Evolutionary conservation across 2,888 invertebrate species (phyloP), one percentile per base, ranked within the genome.

Genomic region (Sialis fuliginosa): DNA sequence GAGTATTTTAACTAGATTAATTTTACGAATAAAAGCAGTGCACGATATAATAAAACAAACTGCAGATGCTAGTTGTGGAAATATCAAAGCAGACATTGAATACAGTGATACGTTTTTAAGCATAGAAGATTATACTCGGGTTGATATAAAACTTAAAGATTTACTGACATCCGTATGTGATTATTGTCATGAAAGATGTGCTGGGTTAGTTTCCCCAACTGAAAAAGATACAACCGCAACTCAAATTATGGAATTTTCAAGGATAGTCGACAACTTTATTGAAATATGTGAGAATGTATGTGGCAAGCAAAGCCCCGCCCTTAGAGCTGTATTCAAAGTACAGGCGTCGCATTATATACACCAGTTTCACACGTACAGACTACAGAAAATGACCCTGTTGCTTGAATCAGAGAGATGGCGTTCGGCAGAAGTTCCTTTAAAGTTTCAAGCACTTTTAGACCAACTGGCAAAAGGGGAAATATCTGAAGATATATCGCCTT

Each of bases 341-440:
- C 83, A 92, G 75, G 89, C 91, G 0, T 85, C 83, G 60, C 84
- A 86, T 59, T 95, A 91, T 66, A 85, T 93, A 45, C 84, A 86
- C 59, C 79, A 83, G 57, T 90, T 97, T 63, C 96, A 97, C 64
- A 74, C 79, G 39, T 90, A 92, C 58, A 74, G 89, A 42, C 87
- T 89, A 64, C 78, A 77, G 45, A 91, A 92, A 64, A 67, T 97
- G 46, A 82, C 82, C 39, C 64, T 86, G 50, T 74, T 92, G 35
- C 69, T 97, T 41, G 95, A 95, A 61, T 79, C 79, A 51, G 97
- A 97, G 64, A 71, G 87, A 50, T 97, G 97, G 97, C 90, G 87
- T 59, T 79, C 84, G 55, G 87, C 91, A 5, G 91, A 93, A 57
- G 88, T 96, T 45, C 88, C 93, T 1, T 70, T 73, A 53, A 88